Evolutionary conservation across 2,113 vertebrate genomes (phyloP), one percentile per base, ranked within the genome.

Genomic region (Centropristis striata): DNA sequence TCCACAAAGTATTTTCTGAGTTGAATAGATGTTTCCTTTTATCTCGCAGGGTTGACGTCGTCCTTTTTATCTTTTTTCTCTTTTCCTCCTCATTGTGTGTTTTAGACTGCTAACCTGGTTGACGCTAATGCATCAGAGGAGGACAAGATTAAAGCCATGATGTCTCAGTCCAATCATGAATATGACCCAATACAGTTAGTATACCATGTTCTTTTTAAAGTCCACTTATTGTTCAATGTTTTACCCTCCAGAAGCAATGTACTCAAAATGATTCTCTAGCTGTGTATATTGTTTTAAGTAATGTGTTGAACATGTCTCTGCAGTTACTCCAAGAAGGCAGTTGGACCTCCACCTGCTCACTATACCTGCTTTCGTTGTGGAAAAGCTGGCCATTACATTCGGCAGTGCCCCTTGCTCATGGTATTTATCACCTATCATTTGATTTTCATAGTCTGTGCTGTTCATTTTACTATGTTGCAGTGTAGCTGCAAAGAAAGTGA

Each of bases 71-170:
- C 23, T 14, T 4, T 65, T n/a, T 63, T 42, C 14, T 57, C 12
- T 8, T 9, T 59, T 32, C 32, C 8, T 64, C 39, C 67, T 15
- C 18, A 5, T 64, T 44, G 42, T 46, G 23, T 58, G 1, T 68
- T 88, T 94, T 96, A 99, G 98, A 99, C 98, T 64, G 96, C 98
- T 93, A 99, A 99, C 95, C 96, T 99, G 93, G 98, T 97, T 89
- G 98, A 99, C 93, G 98, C 98, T 83, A 98, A 99, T 94, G 98
- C 98, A 90, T 99, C 98, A 41, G 98, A 99, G 89, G 98, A 99
- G 92, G 98, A 99, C 96, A 99, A 99, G 97, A 99, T 99, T 92
- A 98, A 95, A 98, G 98, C 98, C 88, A 99, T 99, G 98, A 99
- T 99, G 96, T 96, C 96, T 78, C 98, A 99, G 92, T 99, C 98